Conservation (phyloP, 2,113 vertebrate species). For the Scartelaos histophorus region DNA sequence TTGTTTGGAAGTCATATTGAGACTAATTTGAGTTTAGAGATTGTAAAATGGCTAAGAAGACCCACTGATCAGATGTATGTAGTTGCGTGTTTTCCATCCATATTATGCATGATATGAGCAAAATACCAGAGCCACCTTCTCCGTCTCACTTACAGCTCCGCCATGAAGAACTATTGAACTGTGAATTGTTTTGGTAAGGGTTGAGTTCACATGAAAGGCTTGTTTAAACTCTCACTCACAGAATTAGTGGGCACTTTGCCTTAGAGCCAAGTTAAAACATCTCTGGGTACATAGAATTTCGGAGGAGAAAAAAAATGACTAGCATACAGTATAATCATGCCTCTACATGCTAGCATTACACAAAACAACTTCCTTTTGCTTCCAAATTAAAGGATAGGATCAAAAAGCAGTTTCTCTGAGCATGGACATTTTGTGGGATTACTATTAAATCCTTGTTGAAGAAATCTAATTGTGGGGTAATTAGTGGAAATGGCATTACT, state of each 20-base stretch:
- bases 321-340: conserved; percentile 55
- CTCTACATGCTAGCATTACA: conserved; percentile 54
- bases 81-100: not conserved
- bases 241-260: conserved; percentile 26
- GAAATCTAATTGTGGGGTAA: conserved; percentile 61
- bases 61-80: not conserved
- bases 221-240: conserved; percentile 24
- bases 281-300: conserved; percentile 7
- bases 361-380: conserved; percentile 38
- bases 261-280: conserved; percentile 28
- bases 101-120: not conserved
- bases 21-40: not conserved
- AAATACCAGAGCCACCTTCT: conserved; percentile 37
- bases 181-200: conserved; percentile 54
- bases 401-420: conserved; percentile 46
- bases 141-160: conserved; percentile 35
- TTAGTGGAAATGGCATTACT: conserved; percentile 40
- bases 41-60: not conserved
- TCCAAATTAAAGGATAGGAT: conserved; percentile 65
- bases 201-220: conserved; percentile 49
- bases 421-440: conserved; percentile 56
- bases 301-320: conserved; percentile 7
- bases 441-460: conserved; percentile 47
- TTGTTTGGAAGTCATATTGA: not conserved
- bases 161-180: conserved; percentile 41